These are phyloP conservation scores for Tiliqua scincoides DNA, from an alignment of 2,113 vertebrate species.

Conservation along the genomic window DNA sequence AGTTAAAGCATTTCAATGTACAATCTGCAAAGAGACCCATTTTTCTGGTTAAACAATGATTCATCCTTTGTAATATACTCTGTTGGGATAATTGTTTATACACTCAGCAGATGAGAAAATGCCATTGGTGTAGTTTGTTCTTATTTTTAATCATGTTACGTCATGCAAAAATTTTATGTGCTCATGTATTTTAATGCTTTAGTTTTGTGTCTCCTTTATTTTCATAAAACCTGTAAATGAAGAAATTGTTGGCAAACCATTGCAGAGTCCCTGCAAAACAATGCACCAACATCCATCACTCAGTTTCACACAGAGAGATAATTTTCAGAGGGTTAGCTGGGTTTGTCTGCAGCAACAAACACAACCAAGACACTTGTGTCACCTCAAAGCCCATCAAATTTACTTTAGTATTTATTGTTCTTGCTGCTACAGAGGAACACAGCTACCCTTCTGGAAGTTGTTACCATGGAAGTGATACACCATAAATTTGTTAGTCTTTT, in stretches of 20 bases:
- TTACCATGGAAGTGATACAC: too few species aligned
- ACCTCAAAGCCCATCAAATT: too few species aligned
- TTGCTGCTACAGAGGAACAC: too few species aligned
- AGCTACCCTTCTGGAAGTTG: too few species aligned
- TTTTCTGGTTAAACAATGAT: slow-evolving; percentile 23
- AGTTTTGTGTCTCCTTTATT: neutral
- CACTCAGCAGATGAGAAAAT: neutral
- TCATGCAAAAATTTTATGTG: neutral
- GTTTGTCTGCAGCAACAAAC: too few species aligned
- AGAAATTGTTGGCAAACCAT: neutral
- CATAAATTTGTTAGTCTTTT: too few species aligned
- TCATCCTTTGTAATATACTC: slow-evolving; percentile 9
- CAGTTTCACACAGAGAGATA: neutral
- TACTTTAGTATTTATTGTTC: too few species aligned
- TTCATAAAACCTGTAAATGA: neutral
- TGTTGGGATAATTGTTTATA: neutral
- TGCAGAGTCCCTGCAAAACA: neutral
- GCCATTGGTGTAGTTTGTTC: neutral
- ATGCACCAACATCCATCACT: neutral
- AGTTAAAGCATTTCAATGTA: slow-evolving; percentile 26
- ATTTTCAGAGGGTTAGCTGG: too few species aligned
- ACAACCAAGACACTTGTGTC: too few species aligned
- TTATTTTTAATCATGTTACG: neutral
- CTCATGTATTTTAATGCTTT: neutral
- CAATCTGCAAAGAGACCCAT: neutral